Base-by-base conservation (phyloP, 2,113 vertebrate genomes). In the Embiotoca jacksoni region DNA sequence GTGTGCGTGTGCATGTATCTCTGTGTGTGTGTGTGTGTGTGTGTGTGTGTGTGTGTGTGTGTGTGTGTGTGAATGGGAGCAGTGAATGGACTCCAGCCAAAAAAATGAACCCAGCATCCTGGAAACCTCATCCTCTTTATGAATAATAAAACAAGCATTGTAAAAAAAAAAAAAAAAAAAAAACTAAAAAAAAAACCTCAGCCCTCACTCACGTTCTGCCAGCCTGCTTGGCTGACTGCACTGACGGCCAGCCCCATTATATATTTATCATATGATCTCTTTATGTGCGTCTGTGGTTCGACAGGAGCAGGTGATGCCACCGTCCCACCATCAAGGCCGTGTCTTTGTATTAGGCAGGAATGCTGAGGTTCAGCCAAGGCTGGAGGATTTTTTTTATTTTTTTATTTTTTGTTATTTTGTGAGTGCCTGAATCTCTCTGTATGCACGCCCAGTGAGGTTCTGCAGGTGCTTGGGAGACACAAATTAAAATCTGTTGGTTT, bases 111-210 rank as follows among this genome's bases (percentile, higher is more conserved):
- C 70, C n/a, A 16, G 67, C 83, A 83, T 91, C 81, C 85, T 74
- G 80, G 87, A 91, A 91, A 89, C 74, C 81, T 78, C 83, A 87
- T 88, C 88, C 77, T 82, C 82, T 80, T 84, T 86, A 92, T 93
- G 78, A 93, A 92, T 93, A 87, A 93, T 91, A 76, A 87, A 93
- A 88, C 60, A 83, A 77, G 72, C 75, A 23, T 89, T 37, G 74
- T 91, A 87, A 89, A 89, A 85, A 76, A 70, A 66, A 73, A 35
- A 59, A 35, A 59, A 66, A 78, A 55, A 68, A 47, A 63, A 66
- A 78, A 44, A 46, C 7, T 3, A 46, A 46, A 46, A 72, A 47
- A 47, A 60, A 63, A 78, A 50, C 23, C 82, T 81, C 78, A 77
- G 66, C 15, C 64, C 66, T 80, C 81, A 68, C 78, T 87, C 72